These are phyloP conservation scores for Montipora capricornis DNA, from an alignment of 64 coral and sea anemone species.

Conservation along the genomic window DNA sequence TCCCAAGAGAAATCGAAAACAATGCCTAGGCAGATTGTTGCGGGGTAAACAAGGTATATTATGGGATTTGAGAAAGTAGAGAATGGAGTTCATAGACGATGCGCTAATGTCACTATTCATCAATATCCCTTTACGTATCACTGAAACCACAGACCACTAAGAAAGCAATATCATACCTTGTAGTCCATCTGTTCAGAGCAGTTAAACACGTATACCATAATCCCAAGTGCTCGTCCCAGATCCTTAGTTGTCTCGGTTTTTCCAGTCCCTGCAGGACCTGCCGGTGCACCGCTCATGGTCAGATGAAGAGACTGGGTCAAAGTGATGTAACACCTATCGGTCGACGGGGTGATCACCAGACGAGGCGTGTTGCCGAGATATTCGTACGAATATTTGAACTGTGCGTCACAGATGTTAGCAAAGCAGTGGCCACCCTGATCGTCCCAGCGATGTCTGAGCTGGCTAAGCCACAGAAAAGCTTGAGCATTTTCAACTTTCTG, in stretches of 20 bases:
- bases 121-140: too few relatives aligned
- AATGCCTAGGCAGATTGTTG: too few relatives aligned
- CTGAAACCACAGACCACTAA: not conserved
- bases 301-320: constrained; percentile 99
- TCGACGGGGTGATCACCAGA: constrained; percentile 96
- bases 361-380: constrained; percentile 98
- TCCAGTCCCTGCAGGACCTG: constrained; percentile 96
- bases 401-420: constrained; percentile 98
- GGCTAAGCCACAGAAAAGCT: constrained; percentile 97
- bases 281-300: constrained; percentile 98
- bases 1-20: too few relatives aligned
- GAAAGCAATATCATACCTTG: constrained; percentile 68
- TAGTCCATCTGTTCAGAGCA: constrained; percentile 99
- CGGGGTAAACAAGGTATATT: too few relatives aligned
- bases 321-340: constrained; percentile 99
- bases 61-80: too few relatives aligned
- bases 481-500: constrained; percentile 95
- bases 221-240: constrained; percentile 97
- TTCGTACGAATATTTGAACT: constrained; percentile 99
- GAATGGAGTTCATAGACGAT: too few relatives aligned
- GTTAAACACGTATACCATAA: constrained; percentile 99
- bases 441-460: constrained; percentile 97
- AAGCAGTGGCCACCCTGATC: constrained; percentile 82
- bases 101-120: too few relatives aligned
- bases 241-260: constrained; percentile 99